Percentiles rank a stretch among this genome's conserved stretches.
Evolutionary conservation across 2,797 vertebrate species (phyloP).

Genomic region (Micromesistius poutassou): DNA sequence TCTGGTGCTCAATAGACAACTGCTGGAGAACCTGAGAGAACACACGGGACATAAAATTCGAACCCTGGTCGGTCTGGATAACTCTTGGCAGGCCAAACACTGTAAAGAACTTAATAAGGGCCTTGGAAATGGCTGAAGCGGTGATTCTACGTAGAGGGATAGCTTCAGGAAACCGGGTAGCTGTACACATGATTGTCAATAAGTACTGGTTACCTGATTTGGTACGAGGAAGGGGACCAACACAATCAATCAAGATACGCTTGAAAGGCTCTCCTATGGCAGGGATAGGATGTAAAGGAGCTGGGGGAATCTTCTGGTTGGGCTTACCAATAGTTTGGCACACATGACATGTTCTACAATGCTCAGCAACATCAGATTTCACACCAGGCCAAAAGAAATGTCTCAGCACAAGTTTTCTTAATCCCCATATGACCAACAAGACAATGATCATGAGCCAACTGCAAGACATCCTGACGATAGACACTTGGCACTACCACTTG

Average conservation of each 20-base stretch:
- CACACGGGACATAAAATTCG: background rate
- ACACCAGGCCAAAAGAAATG: background rate
- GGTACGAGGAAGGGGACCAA: background rate
- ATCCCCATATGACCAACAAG: background rate
- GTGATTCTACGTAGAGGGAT: background rate
- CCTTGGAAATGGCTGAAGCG: background rate
- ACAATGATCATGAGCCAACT: background rate
- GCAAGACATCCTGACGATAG: too few species aligned
- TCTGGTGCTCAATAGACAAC: background rate
- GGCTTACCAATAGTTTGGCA: background rate
- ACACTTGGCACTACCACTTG: too few species aligned
- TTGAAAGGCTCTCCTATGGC: background rate
- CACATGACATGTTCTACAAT: background rate
- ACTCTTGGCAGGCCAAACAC: background rate
- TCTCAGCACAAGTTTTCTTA: background rate
- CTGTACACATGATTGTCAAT: background rate
- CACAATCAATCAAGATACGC: background rate
- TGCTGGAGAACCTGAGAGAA: constrained; percentile 1
- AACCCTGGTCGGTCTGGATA: background rate
- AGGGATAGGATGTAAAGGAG: background rate
- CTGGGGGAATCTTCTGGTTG: background rate
- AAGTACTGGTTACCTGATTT: background rate
- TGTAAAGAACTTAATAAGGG: background rate
- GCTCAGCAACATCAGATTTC: background rate
- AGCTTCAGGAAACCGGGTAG: background rate